Evolutionary conservation across 2,113 vertebrate species (phyloP).

Genomic region (Chionodraco myersi): DNA sequence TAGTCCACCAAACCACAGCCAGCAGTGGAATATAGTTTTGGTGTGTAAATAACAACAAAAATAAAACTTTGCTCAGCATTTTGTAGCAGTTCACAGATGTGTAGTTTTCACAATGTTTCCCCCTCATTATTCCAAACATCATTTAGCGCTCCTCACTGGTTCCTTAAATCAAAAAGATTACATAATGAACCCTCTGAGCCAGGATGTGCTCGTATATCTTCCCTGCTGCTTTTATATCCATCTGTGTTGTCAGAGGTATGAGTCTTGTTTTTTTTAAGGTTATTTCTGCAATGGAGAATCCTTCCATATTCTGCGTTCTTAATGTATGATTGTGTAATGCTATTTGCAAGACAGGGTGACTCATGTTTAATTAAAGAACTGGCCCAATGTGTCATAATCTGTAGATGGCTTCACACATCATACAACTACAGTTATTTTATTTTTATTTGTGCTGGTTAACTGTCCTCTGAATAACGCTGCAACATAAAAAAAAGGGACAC

Average conservation of each 20-base stretch:
- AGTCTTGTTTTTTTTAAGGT: not conserved
- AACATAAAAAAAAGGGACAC: too few relatives aligned
- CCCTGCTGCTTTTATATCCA: conserved; percentile 24
- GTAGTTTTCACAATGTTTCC: conserved; percentile 36
- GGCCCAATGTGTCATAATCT: not conserved
- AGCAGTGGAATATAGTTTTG: conserved; percentile 11
- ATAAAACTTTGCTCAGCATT: conserved; percentile 12
- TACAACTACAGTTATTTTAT: not conserved
- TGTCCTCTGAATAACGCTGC: not conserved
- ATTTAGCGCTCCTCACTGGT: conserved; percentile 8
- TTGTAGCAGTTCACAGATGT: conserved; percentile 1
- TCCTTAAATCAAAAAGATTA: conserved; percentile 36
- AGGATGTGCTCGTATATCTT: conserved; percentile 4
- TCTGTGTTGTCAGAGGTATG: conserved; percentile 8
- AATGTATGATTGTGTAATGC: not conserved
- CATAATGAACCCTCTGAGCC: conserved; percentile 22
- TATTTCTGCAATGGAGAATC: not conserved
- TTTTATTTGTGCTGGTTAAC: not conserved
- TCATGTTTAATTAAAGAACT: not conserved
- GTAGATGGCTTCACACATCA: not conserved
- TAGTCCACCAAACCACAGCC: not conserved
- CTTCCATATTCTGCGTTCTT: not conserved
- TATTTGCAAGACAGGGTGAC: not conserved
- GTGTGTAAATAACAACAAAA: conserved; percentile 12
- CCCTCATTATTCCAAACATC: conserved; percentile 33